Base-by-base conservation (phyloP, 1,140 invertebrate genomes). In the Drosophila persimilis region DNA sequence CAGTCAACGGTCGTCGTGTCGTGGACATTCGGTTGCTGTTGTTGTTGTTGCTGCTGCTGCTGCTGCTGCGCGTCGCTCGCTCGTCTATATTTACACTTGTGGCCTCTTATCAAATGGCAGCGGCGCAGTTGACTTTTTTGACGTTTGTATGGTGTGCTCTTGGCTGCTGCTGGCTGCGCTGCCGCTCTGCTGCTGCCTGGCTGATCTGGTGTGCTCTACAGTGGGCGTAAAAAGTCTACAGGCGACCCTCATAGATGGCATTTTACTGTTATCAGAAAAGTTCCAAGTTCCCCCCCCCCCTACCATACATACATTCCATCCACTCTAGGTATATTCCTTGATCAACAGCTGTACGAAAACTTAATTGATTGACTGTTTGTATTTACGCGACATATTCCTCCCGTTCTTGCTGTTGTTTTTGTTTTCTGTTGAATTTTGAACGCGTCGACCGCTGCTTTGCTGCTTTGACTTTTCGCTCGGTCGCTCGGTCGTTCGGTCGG, bases 21-120 rank as follows among this genome's bases (percentile, higher is more conserved):
- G 81, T 76, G 78, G 79, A 83, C 83, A 81, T 88, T 46, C 66
- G 20, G 20, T 54, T 54, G 41, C 20, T 72, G 53, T 44, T 66
- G 47, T 57, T 78, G 62, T 63, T 80, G 41, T 69, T 75, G 52
- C 13, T 57, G 26, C 6, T 51, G 75, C 67, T 71, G 73, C 35
- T 66, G 77, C 22, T 15, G 29, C 29, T 3, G 24, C 24, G 24
- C 24, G 24, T 5, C 24, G 24, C 24, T 31, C 62, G 52, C 66
- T 83, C 75, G 83, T 88, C 83, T 88, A 88, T 88, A 88, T 89
- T 88, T 88, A 88, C 83, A 88, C 83, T 88, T 88, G 83, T 88
- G 83, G 83, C 83, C 83, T 88, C 83, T 88, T 88, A 88, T 88
- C 83, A 88, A 88, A 88, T 88, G 83, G 83, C 83, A 88, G 83